Base-by-base conservation (phyloP, 2,888 invertebrate species). In the Chydorus sphaericus region DNA sequence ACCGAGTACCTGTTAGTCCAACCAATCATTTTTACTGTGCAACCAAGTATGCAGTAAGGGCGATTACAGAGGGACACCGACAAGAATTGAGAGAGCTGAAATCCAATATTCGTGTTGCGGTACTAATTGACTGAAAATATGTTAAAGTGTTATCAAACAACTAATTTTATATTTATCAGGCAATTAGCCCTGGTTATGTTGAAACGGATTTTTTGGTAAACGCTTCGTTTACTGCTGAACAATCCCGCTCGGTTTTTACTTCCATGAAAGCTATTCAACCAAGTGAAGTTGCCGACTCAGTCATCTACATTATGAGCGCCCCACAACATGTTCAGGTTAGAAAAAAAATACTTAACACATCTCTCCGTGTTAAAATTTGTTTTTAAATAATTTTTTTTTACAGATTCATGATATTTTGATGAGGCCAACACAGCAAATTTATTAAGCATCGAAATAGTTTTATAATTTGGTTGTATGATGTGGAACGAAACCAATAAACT, bases 231-330 rank as follows among this genome's bases (percentile, higher is more conserved):
- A 37, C 7, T n/a, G 18, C 49, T 10, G 69, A 60, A 64, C 64
- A 58, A 62, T 65, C 61, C 62, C 8, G 61, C 8, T 65, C 65
- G 33, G 63, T 67, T 20, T 67, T 71, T 50, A 66, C 67, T 10
- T 64, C 67, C 20, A 64, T 71, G 60, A 72, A 75, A 38, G 66
- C 69, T 54, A 71, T 80, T 5, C 68, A 74, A 50, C 65, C 80
- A 0, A 66, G 70, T 39, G 82, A 83, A 64, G 71, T 84, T 6
- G 79, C 81, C 1, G 73, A 78, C 59, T 76, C 80, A 2, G 75
- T 81, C 1, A 58, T 77, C 11, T 81, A 79, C 63, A 75, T 76
- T 1, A 66, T 84, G 14, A 72, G 77, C 5, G 77, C 79, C 1
- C 80, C 81, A 3, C 71, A 78, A 1, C 71, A 76, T 61, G 79